phyloP scores from a whole-genome alignment of 2,113 vertebrate species.

The Cavia aperea region DNA sequence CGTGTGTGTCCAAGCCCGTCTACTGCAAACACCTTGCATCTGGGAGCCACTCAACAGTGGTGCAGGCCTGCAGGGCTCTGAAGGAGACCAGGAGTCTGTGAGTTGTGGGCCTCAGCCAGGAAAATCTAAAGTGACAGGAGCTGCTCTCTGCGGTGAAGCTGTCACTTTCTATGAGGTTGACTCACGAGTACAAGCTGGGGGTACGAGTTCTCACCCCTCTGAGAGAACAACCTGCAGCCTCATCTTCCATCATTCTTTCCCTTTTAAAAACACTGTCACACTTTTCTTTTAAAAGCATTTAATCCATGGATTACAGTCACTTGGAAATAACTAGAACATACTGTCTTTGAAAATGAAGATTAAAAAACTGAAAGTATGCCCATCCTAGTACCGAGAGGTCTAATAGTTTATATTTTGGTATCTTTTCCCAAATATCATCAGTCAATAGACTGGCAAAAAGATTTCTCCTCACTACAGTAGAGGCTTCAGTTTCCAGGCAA shows the following conservation, averaged over 20 bases:
- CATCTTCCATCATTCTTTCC: background rate
- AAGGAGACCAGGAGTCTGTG: background rate
- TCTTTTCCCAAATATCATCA: background rate
- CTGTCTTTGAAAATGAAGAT: background rate
- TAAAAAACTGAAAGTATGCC: background rate
- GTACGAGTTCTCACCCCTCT: background rate
- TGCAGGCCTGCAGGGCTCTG: conserved; percentile 7
- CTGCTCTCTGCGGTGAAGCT: background rate
- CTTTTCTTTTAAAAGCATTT: background rate
- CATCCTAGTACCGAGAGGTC: background rate
- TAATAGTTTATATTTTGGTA: background rate
- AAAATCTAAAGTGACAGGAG: conserved; percentile 27
- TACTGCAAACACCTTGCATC: no score
- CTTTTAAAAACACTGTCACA: background rate
- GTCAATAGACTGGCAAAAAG: background rate
- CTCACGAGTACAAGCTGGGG: background rate
- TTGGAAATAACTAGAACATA: background rate
- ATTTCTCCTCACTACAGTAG: background rate
- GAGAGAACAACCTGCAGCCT: background rate
- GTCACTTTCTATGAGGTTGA: background rate
- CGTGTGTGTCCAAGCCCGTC: no score
- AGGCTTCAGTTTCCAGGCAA: background rate
- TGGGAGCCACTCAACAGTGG: background rate
- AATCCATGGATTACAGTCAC: background rate
- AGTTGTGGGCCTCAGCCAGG: background rate